These are phyloP conservation scores for Perizoma affinitatum DNA, from an alignment of 2,888 invertebrate species.

Conservation along the genomic window DNA sequence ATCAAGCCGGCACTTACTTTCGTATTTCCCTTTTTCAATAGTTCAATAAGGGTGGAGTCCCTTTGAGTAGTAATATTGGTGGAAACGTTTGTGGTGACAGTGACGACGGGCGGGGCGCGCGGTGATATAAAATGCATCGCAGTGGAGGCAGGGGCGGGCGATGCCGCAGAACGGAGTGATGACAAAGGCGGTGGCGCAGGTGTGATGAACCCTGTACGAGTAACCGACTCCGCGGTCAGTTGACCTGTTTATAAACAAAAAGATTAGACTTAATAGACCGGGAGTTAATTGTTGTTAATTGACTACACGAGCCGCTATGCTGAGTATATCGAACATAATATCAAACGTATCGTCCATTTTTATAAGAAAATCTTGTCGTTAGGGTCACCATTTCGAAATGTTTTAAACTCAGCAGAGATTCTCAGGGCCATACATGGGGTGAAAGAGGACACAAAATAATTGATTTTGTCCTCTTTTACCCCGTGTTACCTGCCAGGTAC, in stretches of 20 bases:
- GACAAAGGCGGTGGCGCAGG: constrained; percentile 77
- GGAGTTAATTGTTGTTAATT: no score
- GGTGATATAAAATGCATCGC: constrained; percentile 77
- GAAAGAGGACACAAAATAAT: no score
- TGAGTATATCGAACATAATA: no score
- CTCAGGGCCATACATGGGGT: no score
- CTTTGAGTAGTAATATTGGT: constrained; percentile 77
- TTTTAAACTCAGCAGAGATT: no score
- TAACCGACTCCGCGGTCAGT: constrained; percentile 51
- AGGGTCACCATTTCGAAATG: no score
- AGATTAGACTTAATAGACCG: no score
- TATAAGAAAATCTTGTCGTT: no score
- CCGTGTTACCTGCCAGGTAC: no score
- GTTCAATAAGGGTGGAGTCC: constrained; percentile 91
- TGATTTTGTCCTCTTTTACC: no score
- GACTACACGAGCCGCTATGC: no score
- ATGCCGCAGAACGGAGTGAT: constrained; percentile 63
- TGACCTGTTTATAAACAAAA: constrained; percentile 46
- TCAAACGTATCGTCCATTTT: no score
- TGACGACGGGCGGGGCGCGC: constrained; percentile 70
- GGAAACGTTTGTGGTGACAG: constrained; percentile 60
- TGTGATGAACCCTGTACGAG: constrained; percentile 71
- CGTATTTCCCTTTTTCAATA: constrained; percentile 87
- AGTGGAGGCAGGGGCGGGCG: constrained; percentile 74
- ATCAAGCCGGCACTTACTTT: constrained; percentile 67